Evolutionary conservation across 2,888 invertebrate genomes (phyloP), one percentile per base, ranked within the genome.

Genomic region (Mellilla xanthometata): DNA sequence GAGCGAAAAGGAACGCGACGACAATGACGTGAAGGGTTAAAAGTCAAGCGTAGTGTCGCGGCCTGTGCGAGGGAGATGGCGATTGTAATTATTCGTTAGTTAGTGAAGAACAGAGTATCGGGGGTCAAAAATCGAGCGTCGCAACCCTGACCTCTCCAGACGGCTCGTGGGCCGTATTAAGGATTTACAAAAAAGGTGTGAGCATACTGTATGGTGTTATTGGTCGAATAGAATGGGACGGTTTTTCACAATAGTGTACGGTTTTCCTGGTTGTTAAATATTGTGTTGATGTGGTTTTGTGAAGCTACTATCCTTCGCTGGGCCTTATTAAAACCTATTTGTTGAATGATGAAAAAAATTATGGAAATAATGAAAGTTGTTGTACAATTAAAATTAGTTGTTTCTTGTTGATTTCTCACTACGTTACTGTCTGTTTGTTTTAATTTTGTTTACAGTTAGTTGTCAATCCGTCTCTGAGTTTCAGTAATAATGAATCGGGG

Each of bases 111-210:
- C 44, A 39, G 73, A 60, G 39, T 53, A 54, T 62, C 53, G 67
- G 70, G 80, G 89, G 87, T 89, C 86, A 89, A 87, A 87, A 87
- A 86, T 85, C 88, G 84, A 82, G 81, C 74, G 86, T 74, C 78
- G 76, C 82, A 87, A 84, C 88, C 89, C 87, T 89, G 88, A 89
- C 87, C 88, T 81, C 82, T 68, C 70, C 72, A 73, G 78, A 75
- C 78, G 51, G 48, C 49, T 50, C 57, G 60, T 65, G 87, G 87
- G 84, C 73, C 83, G 88, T 46, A 88, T 69, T 86, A 55, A 62
- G 78, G 62, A 41, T 38, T 46, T 39, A 57, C 53, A 56, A 60
- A 66, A 62, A 58, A 44, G 23, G 28, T 39, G 40, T 35, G 36
- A 51, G 22, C 48, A 52, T 44, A 56, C 62, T 55, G 40, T 53